Conservation (phyloP, 1,140 invertebrate species). For the Calliopsis andreniformis region DNA sequence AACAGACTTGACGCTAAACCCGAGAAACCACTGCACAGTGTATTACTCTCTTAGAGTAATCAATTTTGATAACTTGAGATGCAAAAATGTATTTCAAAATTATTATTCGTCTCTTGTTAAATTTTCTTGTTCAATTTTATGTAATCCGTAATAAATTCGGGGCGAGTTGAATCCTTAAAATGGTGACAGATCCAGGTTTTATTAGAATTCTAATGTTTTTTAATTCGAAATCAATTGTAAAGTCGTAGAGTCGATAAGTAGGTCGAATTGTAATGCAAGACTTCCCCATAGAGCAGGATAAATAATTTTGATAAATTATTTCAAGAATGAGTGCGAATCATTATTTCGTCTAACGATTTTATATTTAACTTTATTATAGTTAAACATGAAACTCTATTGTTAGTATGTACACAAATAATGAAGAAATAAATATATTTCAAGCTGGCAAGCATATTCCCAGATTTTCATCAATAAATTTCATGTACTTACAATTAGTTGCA, state of each 20-base stretch:
- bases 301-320: background rate
- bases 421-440: background rate
- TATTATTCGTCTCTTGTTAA: too few relatives aligned
- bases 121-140: too few relatives aligned
- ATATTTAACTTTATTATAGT: background rate
- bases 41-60: too few relatives aligned
- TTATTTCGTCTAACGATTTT: background rate
- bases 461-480: background rate
- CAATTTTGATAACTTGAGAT: too few relatives aligned
- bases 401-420: background rate
- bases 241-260: background rate
- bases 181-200: background rate
- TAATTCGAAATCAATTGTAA: background rate
- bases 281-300: background rate
- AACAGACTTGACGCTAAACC: conserved; percentile 86
- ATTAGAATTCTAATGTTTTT: conserved; percentile 14
- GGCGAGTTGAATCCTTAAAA: conserved; percentile 24
- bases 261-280: background rate
- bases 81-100: too few relatives aligned
- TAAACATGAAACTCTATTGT: background rate
- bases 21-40: conserved; percentile 86
- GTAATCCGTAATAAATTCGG: too few relatives aligned
- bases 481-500: conserved; percentile 10
- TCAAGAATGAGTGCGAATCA: background rate
- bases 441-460: background rate